Base-by-base conservation (phyloP, 1,140 invertebrate genomes). In the Acromyrmex charruanus region DNA sequence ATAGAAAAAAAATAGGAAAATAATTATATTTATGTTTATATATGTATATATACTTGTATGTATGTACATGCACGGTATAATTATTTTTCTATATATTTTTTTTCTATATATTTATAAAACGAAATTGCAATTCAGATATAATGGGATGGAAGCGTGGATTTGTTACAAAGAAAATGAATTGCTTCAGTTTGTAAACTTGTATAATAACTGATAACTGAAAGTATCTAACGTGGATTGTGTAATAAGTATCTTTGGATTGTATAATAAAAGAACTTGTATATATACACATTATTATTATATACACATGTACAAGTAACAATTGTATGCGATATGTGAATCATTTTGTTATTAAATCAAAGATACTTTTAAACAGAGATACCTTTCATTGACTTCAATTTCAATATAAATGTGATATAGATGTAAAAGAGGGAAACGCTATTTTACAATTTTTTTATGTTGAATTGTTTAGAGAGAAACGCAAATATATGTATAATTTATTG, bases 291-390 rank as follows among this genome's bases (percentile, higher is more conserved):
- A 66, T 59, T 55, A 35, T 35, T 35, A 35, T 31, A 58, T 25
- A 77, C 12, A 39, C 9, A 61, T 44, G 21, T 77, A 79, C 25
- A 77, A 66, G n/a, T 21, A 25, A 81, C 51, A 53, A 74, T 21
- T 77, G 53, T 75, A 84, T 16, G 35, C 55, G 44, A 84, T 75
- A 59, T 84, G 14, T 75, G 14, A 35, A 59, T 31, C 28, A 58
- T 77, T 81, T 81, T 81, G 66, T 81, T 81, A 81, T 51, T 71
- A 81, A 81, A 81, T 71, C 66, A n/a, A 72, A 71, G 49, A 72
- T 71, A 81, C 59, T 71, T 81, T 81, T 81, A 81, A 79, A 59
- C 21, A 28, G 4, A 55, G 6, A 28, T 51, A n/a, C 9, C 71
- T 35, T 85, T 79, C 5, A 44, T 66, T 53, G 12, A 51, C 2